A percentile compares a stretch with the other conserved stretches of the same genome.
Evolutionary conservation across 2,113 vertebrate genomes (phyloP).

Genomic region (Greenwoodochromis staneri): DNA sequence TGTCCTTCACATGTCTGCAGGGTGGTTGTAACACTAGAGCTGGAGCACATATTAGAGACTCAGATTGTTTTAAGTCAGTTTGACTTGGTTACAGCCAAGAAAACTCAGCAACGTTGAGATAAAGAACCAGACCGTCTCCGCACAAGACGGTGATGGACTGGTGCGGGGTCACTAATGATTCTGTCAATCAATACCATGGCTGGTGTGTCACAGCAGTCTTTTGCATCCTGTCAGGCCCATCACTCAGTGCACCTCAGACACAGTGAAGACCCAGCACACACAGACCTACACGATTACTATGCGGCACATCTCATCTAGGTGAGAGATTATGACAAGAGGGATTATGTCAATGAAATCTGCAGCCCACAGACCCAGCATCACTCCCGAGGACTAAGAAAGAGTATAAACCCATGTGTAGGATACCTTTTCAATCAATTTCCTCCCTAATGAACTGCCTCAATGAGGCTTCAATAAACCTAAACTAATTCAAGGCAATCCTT

Average conservation of each 20-base stretch:
- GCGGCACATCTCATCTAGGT: background rate
- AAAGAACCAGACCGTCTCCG: background rate
- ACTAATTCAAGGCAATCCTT: slow-evolving; percentile 48
- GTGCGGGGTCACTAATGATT: slow-evolving; percentile 45
- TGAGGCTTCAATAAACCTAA: slow-evolving; percentile 30
- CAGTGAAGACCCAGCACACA: background rate
- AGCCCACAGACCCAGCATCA: background rate
- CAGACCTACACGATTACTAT: background rate
- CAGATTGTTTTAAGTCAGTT: background rate
- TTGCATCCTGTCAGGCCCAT: slow-evolving; percentile 12
- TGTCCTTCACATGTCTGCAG: slow-evolving; percentile 48
- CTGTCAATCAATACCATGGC: slow-evolving; percentile 46
- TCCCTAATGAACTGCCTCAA: slow-evolving; percentile 13
- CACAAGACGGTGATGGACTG: slow-evolving; percentile 4
- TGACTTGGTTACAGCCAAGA: background rate
- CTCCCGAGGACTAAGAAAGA: background rate
- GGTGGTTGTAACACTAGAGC: background rate
- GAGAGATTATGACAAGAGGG: slow-evolving; percentile 16
- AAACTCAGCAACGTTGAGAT: background rate
- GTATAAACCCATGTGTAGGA: background rate
- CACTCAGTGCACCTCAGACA: slow-evolving; percentile 4
- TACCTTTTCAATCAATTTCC: slow-evolving; percentile 36
- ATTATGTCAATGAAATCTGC: slow-evolving; percentile 22
- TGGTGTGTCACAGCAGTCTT: slow-evolving; percentile 16
- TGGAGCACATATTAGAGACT: background rate